Evolutionary conservation across 2,888 invertebrate genomes (phyloP).

Genomic region (Salticus scenicus): DNA sequence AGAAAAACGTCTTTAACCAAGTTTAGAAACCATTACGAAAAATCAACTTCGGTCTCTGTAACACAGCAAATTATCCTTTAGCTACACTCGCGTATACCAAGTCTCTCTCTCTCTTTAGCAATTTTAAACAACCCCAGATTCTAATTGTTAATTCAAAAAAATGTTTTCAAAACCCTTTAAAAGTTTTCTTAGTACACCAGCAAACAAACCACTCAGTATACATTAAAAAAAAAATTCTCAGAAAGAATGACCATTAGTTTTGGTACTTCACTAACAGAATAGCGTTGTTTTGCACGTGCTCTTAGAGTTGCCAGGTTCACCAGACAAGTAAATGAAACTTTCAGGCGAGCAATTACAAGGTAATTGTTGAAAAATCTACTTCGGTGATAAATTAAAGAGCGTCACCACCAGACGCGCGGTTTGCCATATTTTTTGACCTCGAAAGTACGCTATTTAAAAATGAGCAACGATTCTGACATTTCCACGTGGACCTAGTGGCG

Average conservation of each 20-base stretch:
- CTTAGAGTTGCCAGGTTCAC: conserved; percentile 55
- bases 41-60: not conserved
- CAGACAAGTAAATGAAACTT: conserved; percentile 68
- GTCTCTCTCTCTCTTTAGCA: not conserved
- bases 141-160: conserved; percentile 19
- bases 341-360: conserved; percentile 64
- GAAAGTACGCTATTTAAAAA: conserved; percentile 67
- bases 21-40: not conserved
- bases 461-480: conserved; percentile 67
- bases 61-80: too few relatives aligned
- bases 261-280: conserved; percentile 55
- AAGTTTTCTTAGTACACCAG: not conserved
- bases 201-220: not conserved
- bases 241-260: conserved; percentile 67
- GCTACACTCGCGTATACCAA: too few relatives aligned
- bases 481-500: conserved; percentile 63
- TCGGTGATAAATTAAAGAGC: conserved; percentile 56
- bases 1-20: too few relatives aligned
- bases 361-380: conserved; percentile 67
- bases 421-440: conserved; percentile 69
- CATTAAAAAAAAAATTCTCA: conserved; percentile 5
- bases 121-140: not conserved
- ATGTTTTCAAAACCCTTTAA: not conserved
- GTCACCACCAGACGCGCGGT: conserved; percentile 60
- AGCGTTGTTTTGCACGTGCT: conserved; percentile 64